These are phyloP conservation scores for Colletes collaris DNA, from an alignment of 2,888 invertebrate species.

Conservation along the genomic window DNA sequence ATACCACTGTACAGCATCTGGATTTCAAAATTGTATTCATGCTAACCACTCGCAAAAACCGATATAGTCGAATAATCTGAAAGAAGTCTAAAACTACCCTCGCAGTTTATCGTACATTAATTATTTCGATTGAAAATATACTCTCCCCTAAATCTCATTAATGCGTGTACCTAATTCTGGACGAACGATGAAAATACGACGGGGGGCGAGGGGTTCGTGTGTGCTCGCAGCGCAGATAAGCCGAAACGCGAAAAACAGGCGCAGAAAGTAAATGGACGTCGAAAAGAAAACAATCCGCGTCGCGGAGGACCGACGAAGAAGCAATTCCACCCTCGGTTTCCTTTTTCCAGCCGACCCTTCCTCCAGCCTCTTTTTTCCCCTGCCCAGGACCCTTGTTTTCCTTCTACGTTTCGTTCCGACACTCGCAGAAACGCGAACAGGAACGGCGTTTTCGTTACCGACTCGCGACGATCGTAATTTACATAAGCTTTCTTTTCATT, in stretches of 20 bases:
- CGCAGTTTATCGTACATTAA: no score
- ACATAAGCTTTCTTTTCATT: conserved; percentile 67
- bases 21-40: no score
- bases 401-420: conserved; percentile 42
- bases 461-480: conserved; percentile 65
- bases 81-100: no score
- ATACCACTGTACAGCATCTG: no score
- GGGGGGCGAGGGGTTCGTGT: neutral
- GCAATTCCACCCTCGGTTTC: conserved; percentile 70
- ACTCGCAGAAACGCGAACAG: conserved; percentile 38
- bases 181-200: no score
- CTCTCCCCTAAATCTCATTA: no score
- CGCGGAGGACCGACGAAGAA: conserved; percentile 66
- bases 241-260: conserved; percentile 33
- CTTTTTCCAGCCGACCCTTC: conserved; percentile 40
- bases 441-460: conserved; percentile 16
- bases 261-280: conserved; percentile 67
- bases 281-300: conserved; percentile 75
- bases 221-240: conserved; percentile 25
- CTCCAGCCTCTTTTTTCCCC: conserved; percentile 20
- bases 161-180: no score
- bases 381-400: conserved; percentile 21
- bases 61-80: no score
- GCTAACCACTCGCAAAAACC: no score
- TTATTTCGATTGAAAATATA: no score